A percentile compares a stretch with the other conserved stretches of the same genome.
These are phyloP conservation scores for Phocides pigmalion DNA, from an alignment of 1,140 invertebrate species.

Conservation along the genomic window DNA sequence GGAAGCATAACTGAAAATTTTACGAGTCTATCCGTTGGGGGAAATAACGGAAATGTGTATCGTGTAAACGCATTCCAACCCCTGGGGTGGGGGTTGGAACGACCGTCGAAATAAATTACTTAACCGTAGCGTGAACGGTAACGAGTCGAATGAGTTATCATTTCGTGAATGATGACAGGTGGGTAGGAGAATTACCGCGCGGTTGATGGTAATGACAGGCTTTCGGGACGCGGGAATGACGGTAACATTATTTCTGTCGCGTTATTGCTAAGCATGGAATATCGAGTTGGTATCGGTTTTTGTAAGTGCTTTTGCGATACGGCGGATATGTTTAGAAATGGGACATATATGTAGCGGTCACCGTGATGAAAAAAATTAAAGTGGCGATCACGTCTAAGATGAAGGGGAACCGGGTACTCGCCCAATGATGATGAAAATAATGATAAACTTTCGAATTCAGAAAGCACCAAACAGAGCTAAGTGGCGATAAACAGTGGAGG, in stretches of 20 bases:
- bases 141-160: constrained; percentile 42
- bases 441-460: no score
- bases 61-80: constrained; percentile 26
- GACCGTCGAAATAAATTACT: constrained; percentile 47
- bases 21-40: constrained; percentile 32
- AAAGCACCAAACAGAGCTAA: no score
- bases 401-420: no score
- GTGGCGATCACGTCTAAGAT: no score
- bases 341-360: no score
- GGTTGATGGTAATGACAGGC: constrained; percentile 19
- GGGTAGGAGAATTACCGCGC: constrained; percentile 26
- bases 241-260: constrained; percentile 14
- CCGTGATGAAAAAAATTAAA: background rate
- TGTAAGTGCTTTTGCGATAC: background rate
- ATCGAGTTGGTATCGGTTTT: background rate
- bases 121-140: constrained; percentile 39
- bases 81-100: constrained; percentile 17
- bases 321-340: no score
- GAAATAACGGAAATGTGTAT: constrained; percentile 25
- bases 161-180: constrained; percentile 37
- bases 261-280: background rate
- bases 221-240: constrained; percentile 1
- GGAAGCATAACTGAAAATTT: constrained; percentile 35
- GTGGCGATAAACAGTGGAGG: no score
- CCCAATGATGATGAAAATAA: no score